These are phyloP conservation scores for Dryas iulia DNA, from an alignment of 1,140 invertebrate species.

Conservation along the genomic window DNA sequence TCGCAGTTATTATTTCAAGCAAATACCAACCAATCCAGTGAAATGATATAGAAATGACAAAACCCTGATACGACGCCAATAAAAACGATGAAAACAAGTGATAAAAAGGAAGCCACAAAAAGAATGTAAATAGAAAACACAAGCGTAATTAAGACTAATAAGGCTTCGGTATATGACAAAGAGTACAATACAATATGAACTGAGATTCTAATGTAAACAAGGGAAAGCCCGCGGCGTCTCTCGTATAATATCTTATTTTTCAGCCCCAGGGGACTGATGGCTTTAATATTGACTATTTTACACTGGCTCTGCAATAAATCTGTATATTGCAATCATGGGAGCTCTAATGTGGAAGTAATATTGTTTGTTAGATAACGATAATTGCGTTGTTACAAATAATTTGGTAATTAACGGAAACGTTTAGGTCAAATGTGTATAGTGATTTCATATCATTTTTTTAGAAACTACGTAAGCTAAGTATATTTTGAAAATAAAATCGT, in stretches of 20 bases:
- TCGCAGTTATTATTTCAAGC: background rate
- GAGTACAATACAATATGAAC: constrained; percentile 44
- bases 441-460: too few relatives aligned
- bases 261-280: background rate
- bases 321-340: background rate
- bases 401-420: background rate
- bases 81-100: constrained; percentile 39
- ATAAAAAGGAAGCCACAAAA: constrained; percentile 49
- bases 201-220: constrained; percentile 37
- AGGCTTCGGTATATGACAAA: constrained; percentile 53
- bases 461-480: too few relatives aligned
- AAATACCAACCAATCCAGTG: constrained; percentile 5
- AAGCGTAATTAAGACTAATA: constrained; percentile 60
- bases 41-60: constrained; percentile 27
- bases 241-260: constrained; percentile 22
- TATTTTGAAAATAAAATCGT: too few relatives aligned
- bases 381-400: background rate
- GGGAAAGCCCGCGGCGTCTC: constrained; percentile 4
- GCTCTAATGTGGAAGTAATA: background rate
- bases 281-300: constrained; percentile 17
- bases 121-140: constrained; percentile 46
- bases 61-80: constrained; percentile 12
- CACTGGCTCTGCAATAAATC: constrained; percentile 11
- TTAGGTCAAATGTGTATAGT: background rate
- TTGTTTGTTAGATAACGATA: background rate